Percentiles rank a stretch among this genome's conserved stretches.
These are phyloP conservation scores for Frankliniella fusca DNA, from an alignment of 2,888 invertebrate genomes.

Conservation along the genomic window DNA sequence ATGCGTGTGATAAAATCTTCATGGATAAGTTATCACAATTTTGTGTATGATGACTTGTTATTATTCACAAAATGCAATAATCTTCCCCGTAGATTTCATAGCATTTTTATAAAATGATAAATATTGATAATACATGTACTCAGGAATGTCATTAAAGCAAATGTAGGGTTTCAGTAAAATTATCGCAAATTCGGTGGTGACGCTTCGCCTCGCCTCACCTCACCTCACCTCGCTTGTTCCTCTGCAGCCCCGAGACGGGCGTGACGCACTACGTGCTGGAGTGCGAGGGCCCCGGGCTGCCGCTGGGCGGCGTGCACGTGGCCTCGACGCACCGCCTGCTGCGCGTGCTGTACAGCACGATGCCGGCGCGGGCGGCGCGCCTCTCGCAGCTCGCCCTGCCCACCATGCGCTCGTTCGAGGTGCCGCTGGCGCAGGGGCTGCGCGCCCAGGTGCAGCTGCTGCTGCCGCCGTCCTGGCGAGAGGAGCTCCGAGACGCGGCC, in stretches of 20 bases:
- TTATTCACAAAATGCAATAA: too few relatives aligned
- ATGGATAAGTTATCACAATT: too few relatives aligned
- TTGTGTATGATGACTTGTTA: too few relatives aligned
- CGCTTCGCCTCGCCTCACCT: neutral
- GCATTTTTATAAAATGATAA: too few relatives aligned
- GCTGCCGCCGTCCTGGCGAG: constrained; percentile 83
- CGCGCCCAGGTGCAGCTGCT: constrained; percentile 82
- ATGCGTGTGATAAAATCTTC: too few relatives aligned
- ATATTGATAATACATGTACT: too few relatives aligned
- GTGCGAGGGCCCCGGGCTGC: constrained; percentile 89
- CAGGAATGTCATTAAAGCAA: too few relatives aligned
- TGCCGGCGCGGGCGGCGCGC: constrained; percentile 46
- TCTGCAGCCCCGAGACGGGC: constrained; percentile 33
- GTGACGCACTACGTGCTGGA: constrained; percentile 66
- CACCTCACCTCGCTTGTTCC: neutral
- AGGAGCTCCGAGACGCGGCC: constrained; percentile 78
- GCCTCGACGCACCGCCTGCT: constrained; percentile 70
- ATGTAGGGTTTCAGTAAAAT: too few relatives aligned
- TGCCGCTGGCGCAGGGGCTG: constrained; percentile 78
- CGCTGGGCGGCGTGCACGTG: constrained; percentile 74
- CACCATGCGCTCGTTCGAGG: constrained; percentile 74
- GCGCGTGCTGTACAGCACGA: constrained; percentile 71
- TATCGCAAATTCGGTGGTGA: too few relatives aligned
- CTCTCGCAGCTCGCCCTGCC: constrained; percentile 78
- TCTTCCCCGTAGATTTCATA: too few relatives aligned